Evolutionary conservation across 2,797 vertebrate species (phyloP).

Genomic region (Astyanax mexicanus): DNA sequence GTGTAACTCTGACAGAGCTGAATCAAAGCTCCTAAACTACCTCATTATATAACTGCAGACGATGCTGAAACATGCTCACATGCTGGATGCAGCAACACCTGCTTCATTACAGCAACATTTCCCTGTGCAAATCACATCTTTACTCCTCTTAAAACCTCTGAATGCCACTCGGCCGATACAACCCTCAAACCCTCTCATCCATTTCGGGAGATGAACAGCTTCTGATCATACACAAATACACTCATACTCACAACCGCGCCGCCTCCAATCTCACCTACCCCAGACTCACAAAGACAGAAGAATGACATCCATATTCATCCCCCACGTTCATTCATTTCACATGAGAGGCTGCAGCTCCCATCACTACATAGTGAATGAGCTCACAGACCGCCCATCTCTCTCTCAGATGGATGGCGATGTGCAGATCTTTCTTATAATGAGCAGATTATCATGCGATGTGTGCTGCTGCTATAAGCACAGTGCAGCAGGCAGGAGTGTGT

Average conservation of each 20-base stretch:
- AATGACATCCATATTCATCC: constrained; percentile 11
- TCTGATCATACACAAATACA: constrained; percentile 2
- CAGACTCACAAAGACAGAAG: constrained; percentile 19
- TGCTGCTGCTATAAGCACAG: constrained; percentile 65
- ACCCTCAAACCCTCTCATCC: background rate
- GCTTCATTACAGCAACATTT: too few relatives aligned
- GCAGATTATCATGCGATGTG: constrained; percentile 78
- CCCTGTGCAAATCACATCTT: background rate
- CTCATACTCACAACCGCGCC: constrained; percentile 19
- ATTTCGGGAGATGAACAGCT: background rate
- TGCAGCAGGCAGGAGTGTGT: constrained; percentile 4
- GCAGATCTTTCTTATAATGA: constrained; percentile 79
- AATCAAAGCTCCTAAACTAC: background rate
- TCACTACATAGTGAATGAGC: constrained; percentile 4
- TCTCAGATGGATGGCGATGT: constrained; percentile 14
- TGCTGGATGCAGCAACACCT: background rate
- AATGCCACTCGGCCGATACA: background rate
- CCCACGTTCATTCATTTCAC: constrained; percentile 33
- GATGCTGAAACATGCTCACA: background rate
- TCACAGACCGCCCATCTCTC: constrained; percentile 7
- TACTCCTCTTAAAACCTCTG: background rate
- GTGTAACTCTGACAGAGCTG: too few relatives aligned
- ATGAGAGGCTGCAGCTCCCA: constrained; percentile 23
- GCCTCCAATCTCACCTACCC: constrained; percentile 22
- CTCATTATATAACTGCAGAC: background rate